Percentiles rank a stretch among this genome's conserved stretches.
Evolutionary conservation across 1,140 invertebrate species (phyloP).

Genomic region (Drosophila setifemur): DNA sequence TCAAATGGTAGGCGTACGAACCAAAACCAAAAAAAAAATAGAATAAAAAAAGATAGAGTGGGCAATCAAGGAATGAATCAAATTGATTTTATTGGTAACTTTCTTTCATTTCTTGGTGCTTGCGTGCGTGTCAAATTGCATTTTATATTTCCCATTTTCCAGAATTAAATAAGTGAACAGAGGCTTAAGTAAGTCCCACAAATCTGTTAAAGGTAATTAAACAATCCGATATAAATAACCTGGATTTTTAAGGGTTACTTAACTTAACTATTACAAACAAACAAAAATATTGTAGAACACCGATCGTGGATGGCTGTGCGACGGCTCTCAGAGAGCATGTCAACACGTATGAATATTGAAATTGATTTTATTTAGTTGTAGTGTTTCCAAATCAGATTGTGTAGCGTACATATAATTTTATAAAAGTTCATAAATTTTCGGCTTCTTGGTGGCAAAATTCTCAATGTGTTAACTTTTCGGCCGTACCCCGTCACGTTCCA

Average conservation of each 20-base stretch:
- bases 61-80: not conserved
- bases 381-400: slow-evolving; percentile 75
- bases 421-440: slow-evolving; percentile 68
- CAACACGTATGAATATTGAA: slow-evolving; percentile 21
- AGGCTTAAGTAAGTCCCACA: too few species aligned
- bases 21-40: not conserved
- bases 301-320: slow-evolving; percentile 8
- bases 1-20: not conserved
- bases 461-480: slow-evolving; percentile 72
- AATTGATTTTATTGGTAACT: not conserved
- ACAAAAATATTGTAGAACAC: not conserved
- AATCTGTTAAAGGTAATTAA: too few species aligned
- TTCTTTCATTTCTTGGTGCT: not conserved
- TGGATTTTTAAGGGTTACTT: too few species aligned
- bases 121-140: too few species aligned
- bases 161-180: too few species aligned
- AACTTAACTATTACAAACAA: too few species aligned
- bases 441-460: slow-evolving; percentile 72
- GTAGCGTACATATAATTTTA: slow-evolving; percentile 73
- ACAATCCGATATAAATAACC: too few species aligned
- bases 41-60: not conserved
- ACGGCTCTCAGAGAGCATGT: slow-evolving; percentile 7
- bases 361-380: slow-evolving; percentile 48
- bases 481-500: slow-evolving; percentile 61
- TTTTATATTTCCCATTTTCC: not conserved